Conservation (phyloP, 2,797 vertebrate genomes). For the Uromys caudimaculatus region DNA sequence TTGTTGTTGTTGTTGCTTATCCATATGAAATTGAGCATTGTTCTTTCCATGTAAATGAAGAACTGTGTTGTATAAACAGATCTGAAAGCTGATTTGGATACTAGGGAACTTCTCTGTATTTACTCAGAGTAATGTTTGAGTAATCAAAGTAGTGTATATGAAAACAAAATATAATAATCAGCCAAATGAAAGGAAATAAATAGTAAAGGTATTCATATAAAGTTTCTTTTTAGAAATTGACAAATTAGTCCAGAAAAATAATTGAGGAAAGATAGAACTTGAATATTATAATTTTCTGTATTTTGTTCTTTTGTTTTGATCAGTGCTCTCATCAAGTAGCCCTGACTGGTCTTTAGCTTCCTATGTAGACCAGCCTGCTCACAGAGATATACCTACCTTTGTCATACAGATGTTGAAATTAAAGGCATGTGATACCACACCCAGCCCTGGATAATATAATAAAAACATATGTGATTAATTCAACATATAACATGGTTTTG, state of each 20-base stretch:
- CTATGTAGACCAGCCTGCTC: background rate
- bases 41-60: background rate
- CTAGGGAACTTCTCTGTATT: background rate
- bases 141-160: background rate
- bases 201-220: background rate
- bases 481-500: background rate
- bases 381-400: background rate
- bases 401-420: too few species aligned
- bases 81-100: background rate
- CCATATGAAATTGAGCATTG: background rate
- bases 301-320: background rate
- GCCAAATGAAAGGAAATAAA: background rate
- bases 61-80: background rate
- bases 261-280: background rate
- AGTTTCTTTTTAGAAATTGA: background rate
- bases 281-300: background rate
- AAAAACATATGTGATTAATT: too few species aligned
- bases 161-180: background rate
- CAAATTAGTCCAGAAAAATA: background rate
- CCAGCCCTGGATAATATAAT: background rate
- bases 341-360: background rate
- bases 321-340: background rate
- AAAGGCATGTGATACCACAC: background rate
- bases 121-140: background rate
- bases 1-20: background rate